A percentile compares a stretch with the other conserved stretches of the same genome.
Conservation (phyloP, 2,888 invertebrate species). For the Ennomos fuscantarius region DNA sequence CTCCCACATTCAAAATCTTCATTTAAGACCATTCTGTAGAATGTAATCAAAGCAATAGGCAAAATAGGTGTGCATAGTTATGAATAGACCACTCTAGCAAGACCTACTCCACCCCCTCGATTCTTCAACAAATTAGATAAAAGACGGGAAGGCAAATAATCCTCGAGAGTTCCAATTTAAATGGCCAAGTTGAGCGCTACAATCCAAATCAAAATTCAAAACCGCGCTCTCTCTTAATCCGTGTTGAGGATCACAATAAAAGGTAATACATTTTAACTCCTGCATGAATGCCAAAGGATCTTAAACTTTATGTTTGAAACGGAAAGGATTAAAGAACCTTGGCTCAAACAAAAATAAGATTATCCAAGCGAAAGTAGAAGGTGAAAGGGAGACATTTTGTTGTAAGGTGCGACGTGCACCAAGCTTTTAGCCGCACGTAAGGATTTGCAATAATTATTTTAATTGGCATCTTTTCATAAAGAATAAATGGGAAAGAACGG, state of each 20-base stretch:
- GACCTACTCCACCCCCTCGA: conserved; percentile 51
- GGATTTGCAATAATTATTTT: conserved; percentile 15
- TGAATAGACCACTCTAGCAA: conserved; percentile 54
- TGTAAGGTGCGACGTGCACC: conserved; percentile 59
- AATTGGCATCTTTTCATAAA: no score
- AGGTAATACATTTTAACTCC: conserved; percentile 85
- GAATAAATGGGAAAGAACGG: no score
- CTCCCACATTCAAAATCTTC: conserved; percentile 76
- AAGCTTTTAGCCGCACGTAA: conserved; percentile 36
- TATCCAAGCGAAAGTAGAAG: conserved; percentile 85
- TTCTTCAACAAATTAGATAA: conserved; percentile 48
- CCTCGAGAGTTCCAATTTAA: conserved; percentile 69
- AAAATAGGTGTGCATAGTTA: conserved; percentile 81
- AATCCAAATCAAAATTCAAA: conserved; percentile 85
- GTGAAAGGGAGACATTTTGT: conserved; percentile 84
- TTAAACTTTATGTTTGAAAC: conserved; percentile 57
- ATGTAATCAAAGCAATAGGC: conserved; percentile 81
- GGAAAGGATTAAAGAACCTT: conserved; percentile 59
- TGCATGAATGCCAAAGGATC: conserved; percentile 50
- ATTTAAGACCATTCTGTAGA: conserved; percentile 75
- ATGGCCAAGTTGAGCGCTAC: conserved; percentile 72
- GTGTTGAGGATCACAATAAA: conserved; percentile 85
- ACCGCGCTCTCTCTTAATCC: conserved; percentile 85
- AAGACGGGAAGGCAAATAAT: conserved; percentile 65
- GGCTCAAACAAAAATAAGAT: conserved; percentile 75